Base-by-base conservation (phyloP, 1,140 invertebrate species). In the Scaptomyza graminum region DNA sequence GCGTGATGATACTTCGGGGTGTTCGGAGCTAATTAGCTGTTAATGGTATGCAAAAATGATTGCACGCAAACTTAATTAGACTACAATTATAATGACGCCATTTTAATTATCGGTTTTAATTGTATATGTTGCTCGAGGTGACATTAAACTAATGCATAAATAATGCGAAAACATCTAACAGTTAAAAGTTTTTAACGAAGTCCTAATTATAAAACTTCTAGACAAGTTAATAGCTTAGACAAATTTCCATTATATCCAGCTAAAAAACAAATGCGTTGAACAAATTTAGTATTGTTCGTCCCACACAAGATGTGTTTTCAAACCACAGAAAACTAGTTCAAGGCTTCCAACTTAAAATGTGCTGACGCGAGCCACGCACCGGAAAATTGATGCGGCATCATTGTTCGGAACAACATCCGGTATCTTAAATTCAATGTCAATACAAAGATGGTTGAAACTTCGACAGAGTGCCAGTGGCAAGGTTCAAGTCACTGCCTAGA, bases 141-240 rank as follows among this genome's bases (percentile, higher is more conserved):
- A 41, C 52, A 59, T 37, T 16, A 44, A 66, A 72, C 59, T 64
- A 68, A 66, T 67, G 74, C 65, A 82, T 83, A 82, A 83, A 83
- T 83, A 79, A 57, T 70, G 50, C 49, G 13, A 56, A 31, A 34
- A 54, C 39, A 28, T 56, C 41, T 16, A 7, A 12, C 41, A 18
- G 65, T 68, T 78, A 82, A 87, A 87, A 88, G 71, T 87, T 87
- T 85, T 79, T 82, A 87, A 44, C 64, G 67, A 61, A 60, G n/a
- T 50, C 83, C 79, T 82, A 87, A 88, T 87, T 87, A 73, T 60
- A 83, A 87, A 87, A 87, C 79, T 87, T 88, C 75, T 67, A 74
- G 75, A 49, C 70, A 78, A 68, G 61, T 62, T 71, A 81, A 65
- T 74, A 41, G 41, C 39, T 51, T 13, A 25, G 37, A 34, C 28